Evolutionary conservation across 2,113 vertebrate species (phyloP).

Genomic region (Amblyornis subalaris): DNA sequence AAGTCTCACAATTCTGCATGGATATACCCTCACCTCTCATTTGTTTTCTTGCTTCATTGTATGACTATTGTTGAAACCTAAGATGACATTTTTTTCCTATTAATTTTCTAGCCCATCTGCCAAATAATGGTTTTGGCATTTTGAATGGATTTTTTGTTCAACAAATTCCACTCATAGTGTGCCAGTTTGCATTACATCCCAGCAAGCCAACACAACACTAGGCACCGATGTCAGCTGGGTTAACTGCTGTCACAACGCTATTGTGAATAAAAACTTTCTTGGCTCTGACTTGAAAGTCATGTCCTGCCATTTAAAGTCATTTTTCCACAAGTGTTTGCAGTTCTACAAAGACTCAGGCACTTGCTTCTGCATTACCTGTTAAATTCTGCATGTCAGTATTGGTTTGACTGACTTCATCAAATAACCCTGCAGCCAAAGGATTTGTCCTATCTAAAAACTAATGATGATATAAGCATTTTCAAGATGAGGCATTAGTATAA

Average conservation of each 20-base stretch:
- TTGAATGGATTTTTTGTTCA: slow-evolving; percentile 58
- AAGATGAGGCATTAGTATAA: neutral
- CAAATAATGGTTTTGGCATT: slow-evolving; percentile 57
- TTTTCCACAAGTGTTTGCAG: neutral
- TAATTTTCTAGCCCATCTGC: slow-evolving; percentile 65
- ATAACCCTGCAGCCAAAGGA: neutral
- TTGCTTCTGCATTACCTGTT: neutral
- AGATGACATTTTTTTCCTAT: slow-evolving; percentile 60
- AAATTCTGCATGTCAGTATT: neutral
- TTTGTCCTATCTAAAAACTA: neutral
- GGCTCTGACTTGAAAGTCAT: neutral
- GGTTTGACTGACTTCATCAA: neutral
- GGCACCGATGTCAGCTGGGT: neutral
- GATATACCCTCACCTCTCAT: slow-evolving; percentile 1
- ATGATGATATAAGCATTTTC: neutral
- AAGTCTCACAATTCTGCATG: neutral
- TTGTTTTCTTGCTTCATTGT: slow-evolving; percentile 51
- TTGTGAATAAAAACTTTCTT: neutral
- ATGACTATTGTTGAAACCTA: slow-evolving; percentile 53
- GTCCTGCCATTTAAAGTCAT: neutral
- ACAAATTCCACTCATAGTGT: slow-evolving; percentile 23
- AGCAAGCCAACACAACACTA: neutral
- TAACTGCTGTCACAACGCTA: neutral
- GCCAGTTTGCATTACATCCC: neutral
- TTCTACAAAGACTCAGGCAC: neutral